Evolutionary conservation across 2,113 vertebrate species (phyloP), one percentile per base, ranked within the genome.

Genomic region (Arizona elegans): DNA sequence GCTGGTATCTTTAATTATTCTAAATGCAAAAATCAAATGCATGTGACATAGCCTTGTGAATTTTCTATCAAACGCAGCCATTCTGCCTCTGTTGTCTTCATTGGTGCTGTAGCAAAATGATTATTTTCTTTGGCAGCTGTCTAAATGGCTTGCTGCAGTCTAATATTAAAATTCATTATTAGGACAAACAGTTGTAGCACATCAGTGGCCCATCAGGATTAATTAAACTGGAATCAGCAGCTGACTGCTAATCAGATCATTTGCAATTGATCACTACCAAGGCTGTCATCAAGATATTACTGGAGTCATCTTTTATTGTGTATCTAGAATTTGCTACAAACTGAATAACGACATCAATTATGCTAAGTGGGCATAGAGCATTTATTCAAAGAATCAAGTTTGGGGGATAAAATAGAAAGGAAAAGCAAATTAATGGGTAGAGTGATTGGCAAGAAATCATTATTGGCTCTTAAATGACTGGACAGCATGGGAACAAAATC

Each of bases 121-220:
- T 98, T 97, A 97, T 98, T 97, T 98, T 97, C 96, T 92, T 93
- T 98, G 98, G 98, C 98, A 98, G 98, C 97, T 98, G 98, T 98
- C 98, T 98, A 98, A 99, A 98, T 98, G 98, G 97, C 98, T 98
- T 97, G 98, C 98, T 97, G 97, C 97, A 96, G 94, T 98, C 98
- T 99, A 98, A 99, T 98, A 98, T 98, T 98, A 98, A 98, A 98
- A 98, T 98, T 99, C 98, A 99, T 99, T 99, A 99, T 98, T 98
- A 98, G 98, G 98, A 98, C 98, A 98, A 99, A 99, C 98, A 98
- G 98, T 99, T 98, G 98, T 96, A 95, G 97, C 91, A 97, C 98
- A 98, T 99, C 99, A 98, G 99, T 99, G 99, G 98, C 98, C 98
- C 98, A 99, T 99, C 99, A 99, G 98, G 98, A 98, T 99, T 99